Conservation (phyloP, 2,888 invertebrate species). For the Conops quadrifasciatus region DNA sequence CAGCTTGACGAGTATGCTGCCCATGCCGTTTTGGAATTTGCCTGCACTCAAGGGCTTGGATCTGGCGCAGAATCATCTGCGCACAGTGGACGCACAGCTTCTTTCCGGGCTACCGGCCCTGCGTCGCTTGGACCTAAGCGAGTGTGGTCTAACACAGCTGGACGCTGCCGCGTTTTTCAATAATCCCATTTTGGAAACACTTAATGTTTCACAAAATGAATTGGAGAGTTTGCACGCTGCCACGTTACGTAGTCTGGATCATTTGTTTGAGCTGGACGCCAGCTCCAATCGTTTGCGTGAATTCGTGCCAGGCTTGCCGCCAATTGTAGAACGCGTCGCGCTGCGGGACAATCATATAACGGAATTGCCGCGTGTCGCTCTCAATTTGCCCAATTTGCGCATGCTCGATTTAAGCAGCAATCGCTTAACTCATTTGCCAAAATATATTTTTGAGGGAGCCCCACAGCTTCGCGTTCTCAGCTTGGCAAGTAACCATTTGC, state of each 20-base stretch:
- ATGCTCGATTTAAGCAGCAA: slow-evolving; percentile 80
- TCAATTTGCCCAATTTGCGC: slow-evolving; percentile 77
- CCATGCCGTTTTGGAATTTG: slow-evolving; percentile 84
- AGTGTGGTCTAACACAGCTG: slow-evolving; percentile 75
- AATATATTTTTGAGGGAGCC: slow-evolving; percentile 73
- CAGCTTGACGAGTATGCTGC: slow-evolving; percentile 76
- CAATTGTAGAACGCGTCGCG: slow-evolving; percentile 79
- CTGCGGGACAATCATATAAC: slow-evolving; percentile 77
- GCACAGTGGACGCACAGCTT: slow-evolving; percentile 76
- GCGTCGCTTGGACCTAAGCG: slow-evolving; percentile 78
- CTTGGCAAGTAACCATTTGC: slow-evolving; percentile 77
- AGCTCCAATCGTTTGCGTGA: slow-evolving; percentile 78
- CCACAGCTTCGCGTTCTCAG: slow-evolving; percentile 75
- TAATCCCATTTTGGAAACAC: slow-evolving; percentile 77
- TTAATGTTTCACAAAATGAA: slow-evolving; percentile 82
- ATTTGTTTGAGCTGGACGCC: slow-evolving; percentile 81
- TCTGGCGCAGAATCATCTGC: slow-evolving; percentile 78
- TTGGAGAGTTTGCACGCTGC: slow-evolving; percentile 77
- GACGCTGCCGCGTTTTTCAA: slow-evolving; percentile 79
- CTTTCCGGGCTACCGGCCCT: slow-evolving; percentile 79
- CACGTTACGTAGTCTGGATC: slow-evolving; percentile 78
- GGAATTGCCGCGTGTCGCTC: slow-evolving; percentile 71
- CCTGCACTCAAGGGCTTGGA: slow-evolving; percentile 86
- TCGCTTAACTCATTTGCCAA: slow-evolving; percentile 75
- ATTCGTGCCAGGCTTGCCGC: slow-evolving; percentile 80